Percentiles rank a stretch among this genome's conserved stretches.
phyloP scores from a whole-genome alignment of 2,113 vertebrate species.

The Hippoglossus stenolepis region DNA sequence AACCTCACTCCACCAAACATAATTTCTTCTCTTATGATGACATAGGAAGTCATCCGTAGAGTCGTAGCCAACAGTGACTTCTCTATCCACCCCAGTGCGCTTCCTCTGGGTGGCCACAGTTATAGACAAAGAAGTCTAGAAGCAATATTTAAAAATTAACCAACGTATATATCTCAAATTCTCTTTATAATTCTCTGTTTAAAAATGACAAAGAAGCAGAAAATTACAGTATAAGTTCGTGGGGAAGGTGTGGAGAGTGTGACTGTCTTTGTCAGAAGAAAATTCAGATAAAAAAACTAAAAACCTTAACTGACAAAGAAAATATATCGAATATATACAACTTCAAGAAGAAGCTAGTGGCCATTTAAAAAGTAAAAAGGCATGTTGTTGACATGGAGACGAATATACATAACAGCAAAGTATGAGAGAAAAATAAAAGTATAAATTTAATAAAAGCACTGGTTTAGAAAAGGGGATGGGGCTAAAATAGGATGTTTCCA shows the following conservation, averaged over 20 bases:
- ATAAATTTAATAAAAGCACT: constrained; percentile 4
- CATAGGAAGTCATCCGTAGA: constrained; percentile 14
- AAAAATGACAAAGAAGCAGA: background rate
- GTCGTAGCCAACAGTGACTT: constrained; percentile 7
- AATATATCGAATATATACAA: background rate
- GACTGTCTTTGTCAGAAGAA: too few relatives aligned
- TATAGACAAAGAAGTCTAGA: constrained; percentile 3
- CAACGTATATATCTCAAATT: background rate
- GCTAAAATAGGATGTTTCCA: too few relatives aligned
- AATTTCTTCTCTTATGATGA: constrained; percentile 26
- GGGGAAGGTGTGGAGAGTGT: background rate
- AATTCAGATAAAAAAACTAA: too few relatives aligned
- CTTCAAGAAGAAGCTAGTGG: background rate
- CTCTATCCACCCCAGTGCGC: background rate
- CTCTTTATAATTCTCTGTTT: constrained; percentile 7
- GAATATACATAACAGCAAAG: background rate
- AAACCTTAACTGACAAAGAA: background rate
- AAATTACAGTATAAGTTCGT: background rate
- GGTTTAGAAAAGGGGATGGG: background rate
- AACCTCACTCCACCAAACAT: constrained; percentile 28
- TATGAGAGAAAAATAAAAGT: background rate
- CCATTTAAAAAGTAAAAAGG: background rate
- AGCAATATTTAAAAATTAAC: background rate
- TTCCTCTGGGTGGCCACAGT: constrained; percentile 2
- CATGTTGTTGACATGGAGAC: background rate